Conservation (phyloP, 2,797 vertebrate species). For the Hydrophis major region DNA sequence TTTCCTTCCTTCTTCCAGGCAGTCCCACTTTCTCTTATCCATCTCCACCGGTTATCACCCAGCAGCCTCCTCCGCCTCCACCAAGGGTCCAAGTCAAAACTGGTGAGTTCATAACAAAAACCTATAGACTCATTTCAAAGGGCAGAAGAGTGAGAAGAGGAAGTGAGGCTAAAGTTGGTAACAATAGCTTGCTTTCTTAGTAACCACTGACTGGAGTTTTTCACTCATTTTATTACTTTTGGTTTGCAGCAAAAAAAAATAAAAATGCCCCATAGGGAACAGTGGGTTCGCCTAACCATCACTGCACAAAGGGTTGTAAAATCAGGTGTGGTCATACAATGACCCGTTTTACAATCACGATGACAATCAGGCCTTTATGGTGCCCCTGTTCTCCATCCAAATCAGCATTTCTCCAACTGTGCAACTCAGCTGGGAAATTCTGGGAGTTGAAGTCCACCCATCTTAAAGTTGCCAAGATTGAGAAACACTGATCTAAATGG, state of each 20-base stretch:
- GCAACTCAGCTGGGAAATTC: background rate
- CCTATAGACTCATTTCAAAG: background rate
- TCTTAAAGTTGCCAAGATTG: background rate
- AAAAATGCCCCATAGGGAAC: background rate
- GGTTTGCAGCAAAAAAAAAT: background rate
- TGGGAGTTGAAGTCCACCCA: background rate
- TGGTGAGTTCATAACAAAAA: background rate
- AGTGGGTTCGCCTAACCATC: background rate
- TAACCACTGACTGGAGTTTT: background rate
- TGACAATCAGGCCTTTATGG: no score
- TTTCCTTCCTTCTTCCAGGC: background rate
- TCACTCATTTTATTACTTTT: background rate
- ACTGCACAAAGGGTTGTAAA: background rate
- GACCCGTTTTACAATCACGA: background rate
- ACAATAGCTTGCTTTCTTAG: background rate
- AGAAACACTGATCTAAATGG: background rate
- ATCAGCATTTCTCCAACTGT: background rate
- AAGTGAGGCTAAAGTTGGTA: conserved; percentile 19
- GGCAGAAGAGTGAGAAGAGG: conserved; percentile 50
- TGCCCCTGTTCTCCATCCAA: background rate
- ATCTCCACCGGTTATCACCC: background rate
- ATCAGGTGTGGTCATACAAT: background rate
- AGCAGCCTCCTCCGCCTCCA: background rate
- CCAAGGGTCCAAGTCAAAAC: conserved; percentile 7
- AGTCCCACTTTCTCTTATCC: conserved; percentile 20